phyloP scores from a whole-genome alignment of 2,797 vertebrate genomes.

The Hippoglossus hippoglossus region DNA sequence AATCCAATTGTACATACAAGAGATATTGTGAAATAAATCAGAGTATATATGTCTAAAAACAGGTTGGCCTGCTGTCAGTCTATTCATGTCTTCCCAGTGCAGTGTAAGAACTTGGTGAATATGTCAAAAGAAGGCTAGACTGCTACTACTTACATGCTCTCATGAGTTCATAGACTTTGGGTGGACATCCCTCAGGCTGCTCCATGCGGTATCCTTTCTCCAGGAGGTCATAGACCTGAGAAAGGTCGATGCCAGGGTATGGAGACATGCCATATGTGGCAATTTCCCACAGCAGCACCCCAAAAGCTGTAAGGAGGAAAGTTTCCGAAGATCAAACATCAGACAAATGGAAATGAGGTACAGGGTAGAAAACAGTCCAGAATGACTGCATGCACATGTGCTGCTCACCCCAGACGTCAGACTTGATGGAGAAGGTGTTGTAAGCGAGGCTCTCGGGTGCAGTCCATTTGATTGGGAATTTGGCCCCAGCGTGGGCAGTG shows the following conservation, averaged over 20 bases:
- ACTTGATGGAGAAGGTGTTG: constrained; percentile 99
- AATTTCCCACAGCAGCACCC: constrained; percentile 98
- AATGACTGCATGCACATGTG: not conserved
- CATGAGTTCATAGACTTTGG: constrained; percentile 99
- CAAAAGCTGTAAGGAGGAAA: constrained; percentile 87
- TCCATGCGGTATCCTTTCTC: constrained; percentile 99
- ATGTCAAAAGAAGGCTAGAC: not conserved
- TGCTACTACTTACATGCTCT: constrained; percentile 92
- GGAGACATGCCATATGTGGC: constrained; percentile 99
- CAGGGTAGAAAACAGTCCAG: not conserved
- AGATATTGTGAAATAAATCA: no score
- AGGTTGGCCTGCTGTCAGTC: no score
- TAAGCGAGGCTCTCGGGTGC: constrained; percentile 98
- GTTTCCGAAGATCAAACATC: constrained; percentile 1
- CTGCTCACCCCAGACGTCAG: constrained; percentile 96
- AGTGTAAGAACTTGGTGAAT: not conserved
- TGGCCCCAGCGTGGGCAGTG: constrained; percentile 97
- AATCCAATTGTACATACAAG: not conserved
- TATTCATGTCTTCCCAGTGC: not conserved
- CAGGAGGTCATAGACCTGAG: constrained; percentile 98
- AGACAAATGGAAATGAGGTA: not conserved
- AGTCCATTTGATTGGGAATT: constrained; percentile 99
- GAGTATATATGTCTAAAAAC: no score
- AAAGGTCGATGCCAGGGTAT: constrained; percentile 98
- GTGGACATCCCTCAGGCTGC: constrained; percentile 97